Percentiles rank a stretch among this genome's conserved stretches.
Evolutionary conservation across 2,113 vertebrate species (phyloP).

Genomic region (Merops nubicus): DNA sequence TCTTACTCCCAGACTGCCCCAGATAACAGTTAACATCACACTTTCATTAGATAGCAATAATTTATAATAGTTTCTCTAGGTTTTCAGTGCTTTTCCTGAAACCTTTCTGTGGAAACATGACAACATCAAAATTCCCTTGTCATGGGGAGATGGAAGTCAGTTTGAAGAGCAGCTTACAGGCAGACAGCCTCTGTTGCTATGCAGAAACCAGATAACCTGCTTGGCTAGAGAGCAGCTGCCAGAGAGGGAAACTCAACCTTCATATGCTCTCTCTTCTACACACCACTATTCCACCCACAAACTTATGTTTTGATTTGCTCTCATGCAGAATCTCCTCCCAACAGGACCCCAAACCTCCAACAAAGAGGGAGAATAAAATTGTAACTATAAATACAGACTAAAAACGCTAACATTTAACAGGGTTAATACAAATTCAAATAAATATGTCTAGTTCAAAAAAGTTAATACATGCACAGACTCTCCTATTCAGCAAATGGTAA

Average conservation of each 20-base stretch:
- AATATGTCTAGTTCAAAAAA: background rate
- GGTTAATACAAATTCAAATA: background rate
- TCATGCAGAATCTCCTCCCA: background rate
- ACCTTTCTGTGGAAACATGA: background rate
- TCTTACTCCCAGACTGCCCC: background rate
- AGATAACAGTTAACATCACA: background rate
- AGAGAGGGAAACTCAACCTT: background rate
- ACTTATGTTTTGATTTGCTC: background rate
- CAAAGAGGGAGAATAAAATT: background rate
- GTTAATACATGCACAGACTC: background rate
- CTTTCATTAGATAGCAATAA: background rate
- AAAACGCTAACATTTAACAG: background rate
- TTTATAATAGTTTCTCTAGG: background rate
- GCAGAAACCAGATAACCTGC: conserved; percentile 30
- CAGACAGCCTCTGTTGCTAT: background rate
- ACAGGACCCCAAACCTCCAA: background rate
- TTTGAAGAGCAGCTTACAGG: background rate
- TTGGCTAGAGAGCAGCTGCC: background rate
- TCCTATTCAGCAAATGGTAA: background rate
- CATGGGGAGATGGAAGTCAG: background rate
- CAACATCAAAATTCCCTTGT: background rate
- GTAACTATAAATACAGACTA: background rate
- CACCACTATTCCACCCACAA: background rate
- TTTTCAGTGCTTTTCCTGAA: background rate
- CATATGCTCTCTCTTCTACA: background rate